phyloP scores from a whole-genome alignment of 2,888 invertebrate species.

The Tinea pellionella region DNA sequence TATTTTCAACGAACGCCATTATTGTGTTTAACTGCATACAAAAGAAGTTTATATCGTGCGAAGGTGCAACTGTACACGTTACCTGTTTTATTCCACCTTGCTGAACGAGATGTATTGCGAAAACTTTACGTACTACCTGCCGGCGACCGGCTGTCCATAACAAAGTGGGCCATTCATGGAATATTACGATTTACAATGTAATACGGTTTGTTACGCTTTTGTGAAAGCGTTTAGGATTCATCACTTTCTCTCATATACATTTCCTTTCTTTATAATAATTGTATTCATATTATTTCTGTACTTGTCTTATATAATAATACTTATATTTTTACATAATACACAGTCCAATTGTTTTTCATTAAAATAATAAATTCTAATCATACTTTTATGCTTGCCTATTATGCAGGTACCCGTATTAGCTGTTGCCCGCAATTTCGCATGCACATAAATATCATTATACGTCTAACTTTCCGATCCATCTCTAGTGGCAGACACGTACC shows the following conservation, averaged over 20 bases:
- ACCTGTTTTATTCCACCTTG: background rate
- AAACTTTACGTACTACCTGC: background rate
- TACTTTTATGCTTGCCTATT: too few relatives aligned
- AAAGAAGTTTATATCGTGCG: background rate
- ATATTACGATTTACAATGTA: background rate
- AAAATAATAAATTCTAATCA: too few relatives aligned
- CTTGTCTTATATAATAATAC: too few relatives aligned
- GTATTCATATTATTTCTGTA: too few relatives aligned
- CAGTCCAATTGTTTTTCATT: too few relatives aligned
- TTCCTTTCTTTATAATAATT: background rate
- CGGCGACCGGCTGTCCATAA: background rate
- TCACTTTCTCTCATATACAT: constrained; percentile 4
- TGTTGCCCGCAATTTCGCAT: too few relatives aligned
- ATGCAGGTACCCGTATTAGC: too few relatives aligned
- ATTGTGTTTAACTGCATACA: background rate
- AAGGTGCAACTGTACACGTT: background rate
- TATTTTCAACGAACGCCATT: too few relatives aligned
- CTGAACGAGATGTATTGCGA: background rate
- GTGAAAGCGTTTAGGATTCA: background rate
- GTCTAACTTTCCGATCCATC: too few relatives aligned
- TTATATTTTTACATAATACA: too few relatives aligned
- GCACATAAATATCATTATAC: too few relatives aligned
- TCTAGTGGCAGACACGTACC: too few relatives aligned
- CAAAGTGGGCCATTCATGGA: background rate
- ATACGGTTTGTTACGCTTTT: constrained; percentile 6